Conservation (phyloP, 2,113 vertebrate genomes). For the Leptosomus discolor region DNA sequence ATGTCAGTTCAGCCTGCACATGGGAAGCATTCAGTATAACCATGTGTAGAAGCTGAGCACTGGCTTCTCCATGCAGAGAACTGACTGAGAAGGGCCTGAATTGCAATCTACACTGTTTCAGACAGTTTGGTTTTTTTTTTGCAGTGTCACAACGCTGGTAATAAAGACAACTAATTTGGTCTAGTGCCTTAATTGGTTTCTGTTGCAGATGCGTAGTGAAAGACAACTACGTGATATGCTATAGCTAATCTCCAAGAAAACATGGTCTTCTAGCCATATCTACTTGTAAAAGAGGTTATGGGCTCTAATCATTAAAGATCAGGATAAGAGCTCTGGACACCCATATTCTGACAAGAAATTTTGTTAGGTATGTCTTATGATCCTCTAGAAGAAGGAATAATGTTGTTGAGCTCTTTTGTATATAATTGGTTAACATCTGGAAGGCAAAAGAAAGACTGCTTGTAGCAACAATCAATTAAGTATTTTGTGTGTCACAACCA, state of each 20-base stretch:
- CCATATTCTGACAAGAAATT: not conserved
- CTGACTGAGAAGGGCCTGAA: not conserved
- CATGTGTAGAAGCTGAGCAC: not conserved
- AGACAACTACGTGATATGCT: not conserved
- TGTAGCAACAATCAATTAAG: not conserved
- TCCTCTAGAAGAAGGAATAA: not conserved
- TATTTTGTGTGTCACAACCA: not conserved
- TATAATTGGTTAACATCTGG: not conserved
- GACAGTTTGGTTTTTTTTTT: not conserved
- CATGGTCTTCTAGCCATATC: not conserved
- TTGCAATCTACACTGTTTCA: not conserved
- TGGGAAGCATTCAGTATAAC: not conserved
- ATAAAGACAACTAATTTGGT: not conserved
- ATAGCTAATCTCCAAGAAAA: not conserved
- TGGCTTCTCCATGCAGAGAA: not conserved
- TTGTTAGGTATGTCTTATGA: not conserved
- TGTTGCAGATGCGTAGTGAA: not conserved
- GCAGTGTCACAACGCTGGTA: not conserved
- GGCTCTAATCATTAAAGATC: not conserved
- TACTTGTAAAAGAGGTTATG: not conserved
- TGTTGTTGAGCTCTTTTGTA: not conserved
- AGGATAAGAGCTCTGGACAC: not conserved
- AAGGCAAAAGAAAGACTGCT: not conserved
- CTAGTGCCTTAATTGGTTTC: not conserved
- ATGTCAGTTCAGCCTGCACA: not conserved